phyloP scores from a whole-genome alignment of 92 coral and sea anemone genomes.

The Porites rus region DNA sequence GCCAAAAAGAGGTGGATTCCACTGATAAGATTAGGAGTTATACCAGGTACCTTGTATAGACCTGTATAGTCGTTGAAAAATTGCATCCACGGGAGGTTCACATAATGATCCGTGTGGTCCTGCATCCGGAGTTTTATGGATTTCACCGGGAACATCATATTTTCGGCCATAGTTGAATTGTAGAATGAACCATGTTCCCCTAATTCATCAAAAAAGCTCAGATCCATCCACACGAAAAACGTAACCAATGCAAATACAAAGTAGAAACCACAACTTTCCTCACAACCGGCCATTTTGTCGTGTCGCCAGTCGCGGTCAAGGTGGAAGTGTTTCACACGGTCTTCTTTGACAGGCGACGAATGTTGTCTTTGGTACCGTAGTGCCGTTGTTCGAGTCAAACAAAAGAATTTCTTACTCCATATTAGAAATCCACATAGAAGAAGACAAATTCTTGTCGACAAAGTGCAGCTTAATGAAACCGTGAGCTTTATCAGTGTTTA shows the following conservation, averaged over 20 bases:
- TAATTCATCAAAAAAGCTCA: slow-evolving; percentile 92
- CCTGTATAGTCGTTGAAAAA: slow-evolving; percentile 78
- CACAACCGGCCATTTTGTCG: slow-evolving; percentile 83
- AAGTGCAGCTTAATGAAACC: too few species aligned
- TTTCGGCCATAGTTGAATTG: slow-evolving; percentile 69
- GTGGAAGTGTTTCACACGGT: neutral
- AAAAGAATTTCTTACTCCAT: slow-evolving; percentile 11
- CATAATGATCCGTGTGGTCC: slow-evolving; percentile 92
- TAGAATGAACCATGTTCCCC: slow-evolving; percentile 86
- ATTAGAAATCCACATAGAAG: neutral
- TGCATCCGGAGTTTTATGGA: slow-evolving; percentile 89
- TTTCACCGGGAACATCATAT: slow-evolving; percentile 90
- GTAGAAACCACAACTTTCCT: slow-evolving; percentile 91
- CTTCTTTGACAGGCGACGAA: neutral
- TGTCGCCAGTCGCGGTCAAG: neutral
- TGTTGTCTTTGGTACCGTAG: neutral
- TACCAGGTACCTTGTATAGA: slow-evolving; percentile 77
- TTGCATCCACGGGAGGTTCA: slow-evolving; percentile 83
- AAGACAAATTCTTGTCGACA: neutral
- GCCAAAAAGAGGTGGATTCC: slow-evolving; percentile 81
- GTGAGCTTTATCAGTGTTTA: neutral
- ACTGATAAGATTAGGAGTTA: slow-evolving; percentile 90
- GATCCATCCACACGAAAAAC: slow-evolving; percentile 94
- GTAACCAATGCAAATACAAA: slow-evolving; percentile 87
- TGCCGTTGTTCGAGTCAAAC: slow-evolving; percentile 23